Percentiles rank a stretch among this genome's conserved stretches.
phyloP scores from a whole-genome alignment of 2,113 vertebrate genomes.

The Xyliphius kryptos region DNA sequence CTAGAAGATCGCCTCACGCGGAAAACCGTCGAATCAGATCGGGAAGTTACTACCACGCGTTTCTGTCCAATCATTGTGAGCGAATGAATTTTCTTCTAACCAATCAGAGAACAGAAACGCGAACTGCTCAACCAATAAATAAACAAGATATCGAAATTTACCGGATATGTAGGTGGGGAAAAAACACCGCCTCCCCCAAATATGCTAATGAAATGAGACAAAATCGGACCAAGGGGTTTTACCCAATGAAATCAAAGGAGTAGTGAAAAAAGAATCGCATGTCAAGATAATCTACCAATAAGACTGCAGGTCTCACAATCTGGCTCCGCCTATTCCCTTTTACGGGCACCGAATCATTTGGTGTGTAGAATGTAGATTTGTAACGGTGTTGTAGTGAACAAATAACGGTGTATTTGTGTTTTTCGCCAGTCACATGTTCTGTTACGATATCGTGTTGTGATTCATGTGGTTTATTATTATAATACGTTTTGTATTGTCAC shows the following conservation, averaged over 20 bases:
- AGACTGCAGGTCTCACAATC: conserved; percentile 17
- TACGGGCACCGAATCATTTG: conserved; percentile 38
- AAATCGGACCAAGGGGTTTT: conserved; percentile 63
- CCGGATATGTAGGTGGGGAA: neutral
- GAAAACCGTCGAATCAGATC: too few relatives aligned
- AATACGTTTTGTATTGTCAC: too few relatives aligned
- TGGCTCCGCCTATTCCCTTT: conserved; percentile 53
- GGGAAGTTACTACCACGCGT: too few relatives aligned
- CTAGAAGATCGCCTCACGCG: too few relatives aligned
- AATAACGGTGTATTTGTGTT: too few relatives aligned
- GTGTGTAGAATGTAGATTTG: too few relatives aligned
- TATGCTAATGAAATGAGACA: conserved; percentile 59
- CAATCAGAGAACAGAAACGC: too few relatives aligned
- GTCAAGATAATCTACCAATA: conserved; percentile 58
- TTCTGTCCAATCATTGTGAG: too few relatives aligned
- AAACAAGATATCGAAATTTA: too few relatives aligned
- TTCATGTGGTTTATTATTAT: too few relatives aligned
- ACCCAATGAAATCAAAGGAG: conserved; percentile 47
- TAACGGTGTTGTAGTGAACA: neutral
- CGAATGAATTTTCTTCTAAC: too few relatives aligned
- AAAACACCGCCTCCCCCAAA: neutral
- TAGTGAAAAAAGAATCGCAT: conserved; percentile 50
- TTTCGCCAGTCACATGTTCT: conserved; percentile 18
- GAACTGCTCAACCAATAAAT: too few relatives aligned
- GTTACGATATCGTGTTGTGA: neutral